Evolutionary conservation across 37 sponge, comb jelly and placozoan species (phyloP).

Genomic region (Oopsacas minuta): DNA sequence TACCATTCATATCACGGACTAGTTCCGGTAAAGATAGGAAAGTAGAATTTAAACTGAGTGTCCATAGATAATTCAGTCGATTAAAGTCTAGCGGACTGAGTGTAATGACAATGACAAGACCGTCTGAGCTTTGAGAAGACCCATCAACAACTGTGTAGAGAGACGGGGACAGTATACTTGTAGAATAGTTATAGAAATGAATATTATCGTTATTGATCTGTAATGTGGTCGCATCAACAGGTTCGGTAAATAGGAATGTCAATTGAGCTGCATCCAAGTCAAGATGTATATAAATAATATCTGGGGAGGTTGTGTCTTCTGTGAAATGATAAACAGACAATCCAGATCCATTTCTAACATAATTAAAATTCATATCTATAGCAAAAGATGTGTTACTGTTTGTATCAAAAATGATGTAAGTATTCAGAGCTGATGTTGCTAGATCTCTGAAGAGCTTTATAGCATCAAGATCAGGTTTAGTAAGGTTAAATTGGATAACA

Average conservation of each 20-base stretch:
- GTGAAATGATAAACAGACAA: constrained; percentile 31
- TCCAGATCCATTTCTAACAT: constrained; percentile 25
- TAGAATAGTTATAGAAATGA: constrained; percentile 46
- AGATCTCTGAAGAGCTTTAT: constrained; percentile 59
- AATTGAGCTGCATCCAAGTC: constrained; percentile 45
- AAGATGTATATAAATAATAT: constrained; percentile 25
- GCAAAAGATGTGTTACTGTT: constrained; percentile 21
- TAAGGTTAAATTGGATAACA: constrained; percentile 41
- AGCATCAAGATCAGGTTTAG: constrained; percentile 57
- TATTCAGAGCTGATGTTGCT: constrained; percentile 42
- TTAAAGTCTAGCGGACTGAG: constrained; percentile 50
- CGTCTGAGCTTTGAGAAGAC: constrained; percentile 32
- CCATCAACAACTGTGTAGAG: constrained; percentile 44
- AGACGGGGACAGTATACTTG: constrained; percentile 27
- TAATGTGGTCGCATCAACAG: constrained; percentile 46
- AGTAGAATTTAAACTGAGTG: constrained; percentile 25
- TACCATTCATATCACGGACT: constrained; percentile 67
- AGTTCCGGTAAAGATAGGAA: constrained; percentile 49
- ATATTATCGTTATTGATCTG: constrained; percentile 25
- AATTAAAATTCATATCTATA: constrained; percentile 48
- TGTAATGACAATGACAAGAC: constrained; percentile 36
- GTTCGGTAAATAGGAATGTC: constrained; percentile 56
- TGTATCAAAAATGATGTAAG: constrained; percentile 27
- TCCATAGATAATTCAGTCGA: constrained; percentile 59
- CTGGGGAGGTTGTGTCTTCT: constrained; percentile 47